Conservation (phyloP, 2,797 vertebrate species). For the Sebastes wilsoni region DNA sequence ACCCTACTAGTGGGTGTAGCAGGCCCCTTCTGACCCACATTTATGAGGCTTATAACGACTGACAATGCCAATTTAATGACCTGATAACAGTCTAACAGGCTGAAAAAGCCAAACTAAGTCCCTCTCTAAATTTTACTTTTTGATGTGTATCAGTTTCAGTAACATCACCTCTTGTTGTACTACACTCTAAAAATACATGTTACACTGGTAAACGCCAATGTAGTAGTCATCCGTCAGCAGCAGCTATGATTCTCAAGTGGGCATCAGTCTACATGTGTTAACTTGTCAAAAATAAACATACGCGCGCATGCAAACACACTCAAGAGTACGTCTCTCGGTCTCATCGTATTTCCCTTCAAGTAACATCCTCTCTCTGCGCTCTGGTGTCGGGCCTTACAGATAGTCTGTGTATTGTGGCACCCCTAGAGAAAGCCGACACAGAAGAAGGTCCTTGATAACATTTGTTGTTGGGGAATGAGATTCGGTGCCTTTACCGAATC, state of each 20-base stretch:
- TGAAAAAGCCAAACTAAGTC: neutral
- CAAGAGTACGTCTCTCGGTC: slow-evolving; percentile 8
- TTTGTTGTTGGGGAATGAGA: slow-evolving; percentile 66
- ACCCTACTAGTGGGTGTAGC: neutral
- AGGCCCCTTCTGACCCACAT: neutral
- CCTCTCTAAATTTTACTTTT: neutral
- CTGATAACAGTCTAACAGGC: neutral
- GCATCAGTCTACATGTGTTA: slow-evolving; percentile 38
- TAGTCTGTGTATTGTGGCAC: slow-evolving; percentile 32
- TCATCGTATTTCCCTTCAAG: slow-evolving; percentile 43
- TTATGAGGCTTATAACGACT: neutral
- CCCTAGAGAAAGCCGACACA: slow-evolving; percentile 52
- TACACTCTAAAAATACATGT: neutral
- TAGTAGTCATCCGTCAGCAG: neutral
- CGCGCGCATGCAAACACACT: slow-evolving; percentile 8
- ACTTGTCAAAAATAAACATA: slow-evolving; percentile 58
- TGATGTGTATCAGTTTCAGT: neutral
- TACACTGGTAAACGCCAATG: slow-evolving; percentile 5
- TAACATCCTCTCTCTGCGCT: slow-evolving; percentile 25
- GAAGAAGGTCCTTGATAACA: slow-evolving; percentile 66
- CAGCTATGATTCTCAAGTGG: slow-evolving; percentile 34
- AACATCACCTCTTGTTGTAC: neutral
- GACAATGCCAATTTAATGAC: neutral
- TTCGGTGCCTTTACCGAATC: slow-evolving; percentile 66
- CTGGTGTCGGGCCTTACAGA: slow-evolving; percentile 20